phyloP scores from a whole-genome alignment of 2,888 invertebrate species.

The Gerris lacustris region DNA sequence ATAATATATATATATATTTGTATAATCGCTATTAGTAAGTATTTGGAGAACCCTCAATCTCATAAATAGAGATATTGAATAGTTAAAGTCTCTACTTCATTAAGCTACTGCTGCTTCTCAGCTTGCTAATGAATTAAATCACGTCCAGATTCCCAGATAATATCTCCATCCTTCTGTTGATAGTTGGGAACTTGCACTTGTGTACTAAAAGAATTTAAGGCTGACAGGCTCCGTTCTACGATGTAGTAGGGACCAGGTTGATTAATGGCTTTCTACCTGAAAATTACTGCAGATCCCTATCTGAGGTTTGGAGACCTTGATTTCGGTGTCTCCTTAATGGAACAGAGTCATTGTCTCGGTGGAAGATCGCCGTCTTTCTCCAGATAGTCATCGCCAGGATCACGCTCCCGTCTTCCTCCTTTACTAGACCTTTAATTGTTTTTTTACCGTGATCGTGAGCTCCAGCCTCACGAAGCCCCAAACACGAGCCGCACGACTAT shows the following conservation, averaged over 20 bases:
- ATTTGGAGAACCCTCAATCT: too few species aligned
- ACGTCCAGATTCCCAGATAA: too few species aligned
- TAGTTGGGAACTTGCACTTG: too few species aligned
- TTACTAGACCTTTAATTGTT: not conserved
- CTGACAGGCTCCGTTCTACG: too few species aligned
- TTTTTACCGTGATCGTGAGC: not conserved
- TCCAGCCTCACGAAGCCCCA: not conserved
- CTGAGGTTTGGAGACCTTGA: not conserved
- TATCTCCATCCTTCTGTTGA: too few species aligned
- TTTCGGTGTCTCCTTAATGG: not conserved
- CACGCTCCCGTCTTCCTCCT: conserved; percentile 3
- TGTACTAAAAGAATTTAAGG: too few species aligned
- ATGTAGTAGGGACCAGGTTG: not conserved
- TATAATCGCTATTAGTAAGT: too few species aligned
- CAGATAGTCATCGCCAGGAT: not conserved
- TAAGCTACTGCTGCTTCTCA: too few species aligned
- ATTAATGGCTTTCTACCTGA: conserved; percentile 5
- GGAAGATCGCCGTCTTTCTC: conserved; percentile 1
- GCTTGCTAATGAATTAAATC: too few species aligned
- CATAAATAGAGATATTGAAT: too few species aligned
- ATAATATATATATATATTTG: too few species aligned
- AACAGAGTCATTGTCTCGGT: not conserved
- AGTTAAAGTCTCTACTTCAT: too few species aligned
- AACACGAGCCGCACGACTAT: not conserved
- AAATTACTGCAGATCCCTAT: not conserved